Evolutionary conservation across 2,113 vertebrate species (phyloP), one percentile per base, ranked within the genome.

Genomic region (Dromas ardeola): DNA sequence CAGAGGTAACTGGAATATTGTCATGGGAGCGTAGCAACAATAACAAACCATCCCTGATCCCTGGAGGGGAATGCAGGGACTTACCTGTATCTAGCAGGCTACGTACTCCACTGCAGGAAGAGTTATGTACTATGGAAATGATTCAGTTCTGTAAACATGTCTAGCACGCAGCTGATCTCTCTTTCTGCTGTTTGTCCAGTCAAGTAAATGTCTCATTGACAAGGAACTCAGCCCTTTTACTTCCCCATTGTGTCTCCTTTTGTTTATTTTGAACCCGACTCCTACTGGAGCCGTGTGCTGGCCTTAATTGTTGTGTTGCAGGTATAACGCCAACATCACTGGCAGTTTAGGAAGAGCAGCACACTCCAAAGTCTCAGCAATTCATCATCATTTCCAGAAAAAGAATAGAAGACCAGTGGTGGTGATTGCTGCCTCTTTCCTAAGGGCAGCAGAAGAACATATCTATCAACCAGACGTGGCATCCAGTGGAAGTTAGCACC

Each of bases 351-450:
- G 72, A 74, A 81, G 23, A 86, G n/a, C 34, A 0, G 0, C 4
- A 2, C 21, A 11, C 56, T 79, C 78, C 18, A 52, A 89, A 91
- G 56, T 21, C 74, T 87, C 1, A 0, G 70, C 56, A 93, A 95
- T 93, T 91, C 95, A 95, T 95, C 93, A 93, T 81, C 16, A 82
- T 91, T 94, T 94, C 61, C 61, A 85, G 81, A 55, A 91, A 59
- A 56, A 82, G 38, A 26, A 77, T 59, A 79, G 34, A 91, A 91
- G 65, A 96, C 18, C 69, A 76, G 61, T 15, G 27, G 34, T 87
- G 66, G 65, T 65, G 87, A 89, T 79, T 82, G 71, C 93, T 96
- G 66, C n/a, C 62, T 85, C 56, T 95, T 89, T 95, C 87, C 81
- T 94, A 55, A 93, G 78, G 81, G 74, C 81, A 77, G 16, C 18